phyloP scores from a whole-genome alignment of 2,797 vertebrate genomes.

The Echeneis naucrates region DNA sequence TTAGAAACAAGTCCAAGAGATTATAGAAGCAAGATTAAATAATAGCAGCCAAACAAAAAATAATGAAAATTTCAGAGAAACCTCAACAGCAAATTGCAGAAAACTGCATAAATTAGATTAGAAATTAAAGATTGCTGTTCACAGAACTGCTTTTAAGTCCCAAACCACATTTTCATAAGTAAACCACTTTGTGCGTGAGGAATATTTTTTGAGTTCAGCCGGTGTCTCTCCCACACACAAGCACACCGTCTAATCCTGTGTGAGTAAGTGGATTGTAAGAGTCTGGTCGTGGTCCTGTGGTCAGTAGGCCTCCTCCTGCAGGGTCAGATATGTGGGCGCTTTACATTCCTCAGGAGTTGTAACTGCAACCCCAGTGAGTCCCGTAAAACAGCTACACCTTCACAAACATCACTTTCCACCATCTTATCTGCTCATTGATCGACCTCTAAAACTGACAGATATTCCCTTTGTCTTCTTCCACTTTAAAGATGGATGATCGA shows the following conservation, averaged over 20 bases:
- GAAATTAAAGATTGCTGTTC: fast-evolving
- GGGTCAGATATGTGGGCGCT: conserved; percentile 58
- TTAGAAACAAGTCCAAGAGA: neutral
- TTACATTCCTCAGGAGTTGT: conserved; percentile 76
- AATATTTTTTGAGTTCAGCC: conserved; percentile 37
- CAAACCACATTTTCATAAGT: neutral
- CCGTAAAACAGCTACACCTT: conserved; percentile 24
- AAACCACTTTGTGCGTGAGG: neutral
- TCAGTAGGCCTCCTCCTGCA: conserved; percentile 57
- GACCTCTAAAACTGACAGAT: neutral
- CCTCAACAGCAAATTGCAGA: no score
- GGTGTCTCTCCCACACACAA: conserved; percentile 11
- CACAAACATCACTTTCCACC: neutral
- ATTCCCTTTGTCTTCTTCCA: neutral
- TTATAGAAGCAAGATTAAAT: neutral
- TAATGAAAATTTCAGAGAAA: no score
- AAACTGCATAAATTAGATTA: neutral
- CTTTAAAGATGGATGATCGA: no score
- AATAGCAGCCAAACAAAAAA: neutral
- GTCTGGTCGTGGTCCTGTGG: conserved; percentile 46
- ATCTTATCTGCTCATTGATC: conserved; percentile 1
- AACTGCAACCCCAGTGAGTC: conserved; percentile 56
- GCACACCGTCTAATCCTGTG: conserved; percentile 23
- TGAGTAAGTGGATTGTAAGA: conserved; percentile 40
- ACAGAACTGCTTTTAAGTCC: neutral